These are phyloP conservation scores for Callimorpha dominula DNA, from an alignment of 2,888 invertebrate genomes.

Conservation along the genomic window DNA sequence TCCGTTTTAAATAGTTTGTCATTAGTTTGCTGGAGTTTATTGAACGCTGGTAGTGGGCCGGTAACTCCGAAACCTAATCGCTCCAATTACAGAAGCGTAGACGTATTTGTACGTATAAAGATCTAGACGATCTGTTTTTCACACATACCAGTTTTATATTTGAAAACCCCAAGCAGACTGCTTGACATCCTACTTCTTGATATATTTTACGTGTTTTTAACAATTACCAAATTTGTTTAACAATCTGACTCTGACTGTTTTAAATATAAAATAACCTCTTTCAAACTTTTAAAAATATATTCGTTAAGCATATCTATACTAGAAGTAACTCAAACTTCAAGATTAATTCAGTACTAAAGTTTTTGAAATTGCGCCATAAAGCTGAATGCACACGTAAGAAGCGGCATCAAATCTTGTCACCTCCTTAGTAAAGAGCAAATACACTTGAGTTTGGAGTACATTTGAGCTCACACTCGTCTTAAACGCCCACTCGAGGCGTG, in stretches of 20 bases:
- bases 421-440: slow-evolving; percentile 77
- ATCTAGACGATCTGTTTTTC: neutral
- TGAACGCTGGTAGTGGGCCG: neutral
- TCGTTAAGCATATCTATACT: neutral
- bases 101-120: neutral
- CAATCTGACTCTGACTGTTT: neutral
- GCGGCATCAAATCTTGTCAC: slow-evolving; percentile 71
- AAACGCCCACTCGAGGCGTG: slow-evolving; percentile 60
- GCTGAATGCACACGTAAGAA: slow-evolving; percentile 54
- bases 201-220: neutral
- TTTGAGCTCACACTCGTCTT: slow-evolving; percentile 73
- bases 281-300: no score
- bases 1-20: slow-evolving; percentile 38
- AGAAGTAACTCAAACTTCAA: slow-evolving; percentile 1
- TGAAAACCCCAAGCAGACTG: no score
- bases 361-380: slow-evolving; percentile 48
- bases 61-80: neutral
- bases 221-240: neutral
- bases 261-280: no score
- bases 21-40: neutral
- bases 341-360: slow-evolving; percentile 27
- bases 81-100: neutral
- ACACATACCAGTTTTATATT: no score
- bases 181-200: no score
- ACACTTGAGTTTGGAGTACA: slow-evolving; percentile 72